These are phyloP conservation scores for Myotis findleyi DNA, from an alignment of 2,797 vertebrate species.

Conservation along the genomic window DNA sequence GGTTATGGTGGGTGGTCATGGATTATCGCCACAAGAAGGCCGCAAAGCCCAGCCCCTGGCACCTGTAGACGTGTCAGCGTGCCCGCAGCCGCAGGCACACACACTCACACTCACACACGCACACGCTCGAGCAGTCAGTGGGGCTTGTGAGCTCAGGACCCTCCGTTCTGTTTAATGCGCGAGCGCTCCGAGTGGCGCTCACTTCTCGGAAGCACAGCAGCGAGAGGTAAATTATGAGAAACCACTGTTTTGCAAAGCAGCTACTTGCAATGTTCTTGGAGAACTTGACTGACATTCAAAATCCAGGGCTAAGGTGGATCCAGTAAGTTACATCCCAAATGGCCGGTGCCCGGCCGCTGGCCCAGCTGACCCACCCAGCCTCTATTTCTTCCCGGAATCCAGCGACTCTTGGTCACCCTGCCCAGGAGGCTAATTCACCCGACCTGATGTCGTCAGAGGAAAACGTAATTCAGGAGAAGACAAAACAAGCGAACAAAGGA, in stretches of 20 bases:
- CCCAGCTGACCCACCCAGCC: not conserved
- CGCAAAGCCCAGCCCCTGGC: not conserved
- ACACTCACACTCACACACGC: too few species aligned
- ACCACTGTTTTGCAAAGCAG: not conserved
- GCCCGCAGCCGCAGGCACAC: fast-evolving
- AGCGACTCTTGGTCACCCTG: not conserved
- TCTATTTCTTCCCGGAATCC: not conserved
- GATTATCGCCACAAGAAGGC: too few species aligned
- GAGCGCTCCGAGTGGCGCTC: too few species aligned
- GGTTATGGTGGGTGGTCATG: not conserved
- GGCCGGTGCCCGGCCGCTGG: too few species aligned
- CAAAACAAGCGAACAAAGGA: not conserved
- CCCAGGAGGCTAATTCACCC: not conserved
- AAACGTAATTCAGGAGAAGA: not conserved
- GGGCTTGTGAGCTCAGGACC: not conserved
- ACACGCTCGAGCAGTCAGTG: too few species aligned
- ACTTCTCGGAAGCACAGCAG: not conserved
- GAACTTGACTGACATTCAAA: not conserved
- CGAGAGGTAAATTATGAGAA: not conserved
- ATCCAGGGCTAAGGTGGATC: not conserved
- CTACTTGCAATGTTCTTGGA: not conserved
- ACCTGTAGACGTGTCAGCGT: fast-evolving
- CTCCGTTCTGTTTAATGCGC: not conserved
- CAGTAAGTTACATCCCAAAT: not conserved
- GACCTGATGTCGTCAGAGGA: not conserved